Percentiles rank a stretch among this genome's conserved stretches.
Conservation (phyloP, 1,140 invertebrate genomes). For the Papilio aristodemus region DNA sequence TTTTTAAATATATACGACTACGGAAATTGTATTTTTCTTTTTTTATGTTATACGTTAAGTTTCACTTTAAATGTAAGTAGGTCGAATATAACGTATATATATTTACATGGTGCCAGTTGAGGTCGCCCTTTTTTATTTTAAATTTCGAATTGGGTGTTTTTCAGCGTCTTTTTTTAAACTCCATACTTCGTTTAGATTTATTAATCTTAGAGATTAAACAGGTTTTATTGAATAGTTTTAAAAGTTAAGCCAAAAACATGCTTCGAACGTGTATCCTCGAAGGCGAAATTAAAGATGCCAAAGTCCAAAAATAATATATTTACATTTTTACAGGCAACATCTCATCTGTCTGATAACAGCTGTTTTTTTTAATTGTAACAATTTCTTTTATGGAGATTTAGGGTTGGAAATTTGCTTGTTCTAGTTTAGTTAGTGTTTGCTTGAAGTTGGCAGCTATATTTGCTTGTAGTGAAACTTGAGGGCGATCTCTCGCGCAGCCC, state of each 20-base stretch:
- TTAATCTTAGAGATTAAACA: conserved; percentile 20
- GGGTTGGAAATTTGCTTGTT: neutral
- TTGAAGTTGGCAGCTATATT: conserved; percentile 16
- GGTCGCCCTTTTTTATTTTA: conserved; percentile 39
- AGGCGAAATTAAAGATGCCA: conserved; percentile 6
- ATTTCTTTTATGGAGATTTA: neutral
- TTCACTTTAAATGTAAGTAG: conserved; percentile 69
- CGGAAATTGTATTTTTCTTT: conserved; percentile 64
- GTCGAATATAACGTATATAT: conserved; percentile 64
- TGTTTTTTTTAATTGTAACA: neutral
- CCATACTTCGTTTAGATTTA: neutral
- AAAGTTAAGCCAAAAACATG: neutral
- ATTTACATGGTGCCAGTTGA: conserved; percentile 46
- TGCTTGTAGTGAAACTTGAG: conserved; percentile 47
- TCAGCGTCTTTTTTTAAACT: neutral
- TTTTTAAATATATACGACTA: conserved; percentile 65
- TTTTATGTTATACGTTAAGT: conserved; percentile 58
- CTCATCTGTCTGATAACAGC: neutral
- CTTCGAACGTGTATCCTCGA: neutral
- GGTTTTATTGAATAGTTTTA: conserved; percentile 1
- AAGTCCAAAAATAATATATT: conserved; percentile 3
- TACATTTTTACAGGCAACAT: conserved; percentile 8
- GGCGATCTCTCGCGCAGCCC: conserved; percentile 41
- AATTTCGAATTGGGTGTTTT: too few species aligned
- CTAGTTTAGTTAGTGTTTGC: conserved; percentile 23